Evolutionary conservation across 1,140 invertebrate species (phyloP), one percentile per base, ranked within the genome.

Genomic region (Lepidurus couesii): DNA sequence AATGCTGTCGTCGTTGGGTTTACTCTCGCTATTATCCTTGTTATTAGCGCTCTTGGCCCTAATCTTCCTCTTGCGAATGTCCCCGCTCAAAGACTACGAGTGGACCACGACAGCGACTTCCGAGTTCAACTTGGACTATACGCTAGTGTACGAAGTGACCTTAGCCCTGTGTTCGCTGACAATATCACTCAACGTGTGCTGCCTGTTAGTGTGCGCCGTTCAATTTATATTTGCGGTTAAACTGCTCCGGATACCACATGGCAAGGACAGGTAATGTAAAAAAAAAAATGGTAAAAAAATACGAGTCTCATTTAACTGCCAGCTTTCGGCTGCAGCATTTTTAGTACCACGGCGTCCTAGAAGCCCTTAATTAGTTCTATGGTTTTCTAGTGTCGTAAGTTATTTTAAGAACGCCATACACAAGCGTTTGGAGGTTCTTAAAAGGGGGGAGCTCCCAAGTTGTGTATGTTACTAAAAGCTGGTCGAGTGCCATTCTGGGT

Each of bases 221-320:
- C 95, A 97, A 87, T 96, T 95, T 87, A 89, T 96, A 81, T 96
- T 96, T 84, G 92, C 94, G 42, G 92, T 96, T 78, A 96, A 96
- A 87, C 89, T 97, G 82, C 90, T 94, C 80, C 92, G 93, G 82
- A 91, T 92, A 44, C 53, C 53, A 16, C 53, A 65, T 65, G 53
- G 53, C 53, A 65, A 65, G 21, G 53, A 65, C 53, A 65, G 53
- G 53, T 65, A 65, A 65, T 4, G 0, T 21, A 1, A 0, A 0
- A 65, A 34, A 34, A 34, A 34, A 47, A 11, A 47, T 47, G 1
- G 7, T 5, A 47, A 47, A 47, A 47, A 47, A 47, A 3, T 11
- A 8, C 45, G 45, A 47, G 45, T 6, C 16, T 47, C 16, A 11
- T 47, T 47, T 34, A 34, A 34, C 34, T 34, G 34, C 34, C 34